Percentiles rank a stretch among this genome's conserved stretches.
Conservation (phyloP, 2,888 invertebrate genomes). For the Arge pagana region DNA sequence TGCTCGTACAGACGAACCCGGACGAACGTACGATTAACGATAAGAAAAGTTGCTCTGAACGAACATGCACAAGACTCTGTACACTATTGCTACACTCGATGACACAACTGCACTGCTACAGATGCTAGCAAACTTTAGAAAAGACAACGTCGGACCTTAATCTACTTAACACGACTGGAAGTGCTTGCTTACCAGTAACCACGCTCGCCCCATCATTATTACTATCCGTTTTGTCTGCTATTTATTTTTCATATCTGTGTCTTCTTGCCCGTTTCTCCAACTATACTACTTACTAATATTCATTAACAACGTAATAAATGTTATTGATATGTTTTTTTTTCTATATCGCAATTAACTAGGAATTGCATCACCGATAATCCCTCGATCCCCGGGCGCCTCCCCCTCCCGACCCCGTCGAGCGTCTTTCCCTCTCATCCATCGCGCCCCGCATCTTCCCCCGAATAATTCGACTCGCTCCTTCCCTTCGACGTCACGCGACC, state of each 20-base stretch:
- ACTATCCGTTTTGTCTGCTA: slow-evolving; percentile 7
- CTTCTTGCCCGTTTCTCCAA: too few relatives aligned
- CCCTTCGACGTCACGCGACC: too few relatives aligned
- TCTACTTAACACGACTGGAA: slow-evolving; percentile 10
- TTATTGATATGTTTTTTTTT: neutral
- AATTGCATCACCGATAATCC: slow-evolving; percentile 18
- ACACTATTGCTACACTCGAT: too few relatives aligned
- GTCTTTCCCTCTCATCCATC: neutral
- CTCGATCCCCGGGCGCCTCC: slow-evolving; percentile 1
- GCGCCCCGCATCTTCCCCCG: neutral
- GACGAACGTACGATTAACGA: neutral
- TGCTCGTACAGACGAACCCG: neutral
- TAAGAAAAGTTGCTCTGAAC: slow-evolving; percentile 3
- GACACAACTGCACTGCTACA: slow-evolving; percentile 5
- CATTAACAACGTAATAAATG: slow-evolving; percentile 3
- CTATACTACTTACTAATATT: slow-evolving; percentile 6
- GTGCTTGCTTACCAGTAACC: slow-evolving; percentile 12
- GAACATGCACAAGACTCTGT: too few relatives aligned
- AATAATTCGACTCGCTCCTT: neutral
- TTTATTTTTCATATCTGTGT: neutral
- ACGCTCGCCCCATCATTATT: neutral
- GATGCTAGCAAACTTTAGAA: slow-evolving; percentile 20
- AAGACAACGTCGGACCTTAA: slow-evolving; percentile 20
- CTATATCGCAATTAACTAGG: neutral
- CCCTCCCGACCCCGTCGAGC: neutral